Evolutionary conservation across 2,797 vertebrate species (phyloP).

Genomic region (Myiotriccus ornatus): DNA sequence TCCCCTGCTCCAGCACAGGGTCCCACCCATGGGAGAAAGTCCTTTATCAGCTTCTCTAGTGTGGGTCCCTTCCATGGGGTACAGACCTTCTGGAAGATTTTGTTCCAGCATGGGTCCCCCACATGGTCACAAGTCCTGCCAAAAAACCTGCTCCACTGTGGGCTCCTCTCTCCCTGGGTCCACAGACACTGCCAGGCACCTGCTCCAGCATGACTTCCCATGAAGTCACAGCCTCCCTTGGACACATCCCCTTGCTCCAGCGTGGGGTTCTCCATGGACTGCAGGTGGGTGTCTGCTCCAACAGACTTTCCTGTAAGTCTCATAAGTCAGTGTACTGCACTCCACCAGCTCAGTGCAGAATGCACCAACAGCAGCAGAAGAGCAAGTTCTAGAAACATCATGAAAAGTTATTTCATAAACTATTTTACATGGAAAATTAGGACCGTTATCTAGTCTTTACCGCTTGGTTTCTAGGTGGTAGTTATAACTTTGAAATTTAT

Average conservation of each 20-base stretch:
- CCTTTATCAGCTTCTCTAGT: neutral
- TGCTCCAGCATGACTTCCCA: accelerated
- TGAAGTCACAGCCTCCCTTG: neutral
- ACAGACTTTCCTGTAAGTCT: accelerated
- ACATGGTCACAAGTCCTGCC: neutral
- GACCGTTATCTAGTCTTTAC: neutral
- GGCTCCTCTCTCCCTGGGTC: neutral
- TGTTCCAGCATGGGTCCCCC: accelerated
- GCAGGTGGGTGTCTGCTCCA: neutral
- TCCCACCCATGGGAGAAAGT: neutral
- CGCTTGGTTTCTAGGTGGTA: neutral
- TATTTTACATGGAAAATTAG: neutral
- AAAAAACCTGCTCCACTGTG: neutral
- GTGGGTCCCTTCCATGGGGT: accelerated
- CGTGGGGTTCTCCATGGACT: neutral
- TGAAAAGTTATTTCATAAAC: neutral
- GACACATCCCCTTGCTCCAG: neutral
- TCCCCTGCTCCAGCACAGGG: neutral
- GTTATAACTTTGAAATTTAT: neutral
- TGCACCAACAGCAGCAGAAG: neutral
- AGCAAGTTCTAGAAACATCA: neutral
- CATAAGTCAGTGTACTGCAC: neutral
- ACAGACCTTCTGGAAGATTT: neutral
- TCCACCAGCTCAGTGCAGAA: neutral
- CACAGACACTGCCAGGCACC: neutral